Evolutionary conservation across 37 sponge, comb jelly and placozoan genomes (phyloP).

Genomic region (Halichondria panicea): DNA sequence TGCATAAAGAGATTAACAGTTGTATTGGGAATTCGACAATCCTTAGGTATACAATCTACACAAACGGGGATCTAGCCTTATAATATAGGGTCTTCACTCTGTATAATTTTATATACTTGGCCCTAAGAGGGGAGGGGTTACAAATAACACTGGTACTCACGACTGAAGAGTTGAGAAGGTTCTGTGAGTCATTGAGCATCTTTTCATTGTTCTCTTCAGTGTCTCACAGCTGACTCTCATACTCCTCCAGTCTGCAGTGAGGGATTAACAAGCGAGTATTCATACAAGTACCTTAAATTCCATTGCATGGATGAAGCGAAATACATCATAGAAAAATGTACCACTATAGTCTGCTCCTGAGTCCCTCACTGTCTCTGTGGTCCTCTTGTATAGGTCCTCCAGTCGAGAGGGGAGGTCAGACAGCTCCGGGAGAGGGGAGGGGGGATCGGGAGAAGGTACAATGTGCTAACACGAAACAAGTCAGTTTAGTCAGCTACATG

Average conservation of each 20-base stretch:
- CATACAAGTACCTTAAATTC: too few species aligned
- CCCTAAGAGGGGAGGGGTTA: too few species aligned
- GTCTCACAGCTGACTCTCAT: slow-evolving; percentile 26
- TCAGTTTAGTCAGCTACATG: too few species aligned
- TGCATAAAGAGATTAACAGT: too few species aligned
- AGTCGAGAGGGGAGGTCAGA: slow-evolving; percentile 42
- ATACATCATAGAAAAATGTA: not conserved
- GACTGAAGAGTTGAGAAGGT: slow-evolving; percentile 3
- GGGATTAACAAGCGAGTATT: not conserved
- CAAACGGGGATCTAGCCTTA: too few species aligned
- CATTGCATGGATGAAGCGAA: not conserved
- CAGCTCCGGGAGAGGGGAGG: too few species aligned
- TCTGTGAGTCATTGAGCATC: slow-evolving; percentile 14
- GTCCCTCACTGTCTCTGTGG: slow-evolving; percentile 23
- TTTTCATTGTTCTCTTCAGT: slow-evolving; percentile 10
- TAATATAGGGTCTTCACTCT: not conserved
- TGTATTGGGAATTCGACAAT: too few species aligned
- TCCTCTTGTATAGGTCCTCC: slow-evolving; percentile 41
- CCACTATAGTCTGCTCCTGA: slow-evolving; percentile 15
- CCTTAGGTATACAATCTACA: too few species aligned
- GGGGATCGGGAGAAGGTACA: too few species aligned
- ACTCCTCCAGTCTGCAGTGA: slow-evolving; percentile 12
- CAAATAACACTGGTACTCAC: too few species aligned
- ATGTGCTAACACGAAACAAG: too few species aligned
- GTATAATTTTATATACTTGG: slow-evolving; percentile 20